A percentile compares a stretch with the other conserved stretches of the same genome.
Evolutionary conservation across 2,113 vertebrate species (phyloP).

Genomic region (Eudyptes chrysolophus): DNA sequence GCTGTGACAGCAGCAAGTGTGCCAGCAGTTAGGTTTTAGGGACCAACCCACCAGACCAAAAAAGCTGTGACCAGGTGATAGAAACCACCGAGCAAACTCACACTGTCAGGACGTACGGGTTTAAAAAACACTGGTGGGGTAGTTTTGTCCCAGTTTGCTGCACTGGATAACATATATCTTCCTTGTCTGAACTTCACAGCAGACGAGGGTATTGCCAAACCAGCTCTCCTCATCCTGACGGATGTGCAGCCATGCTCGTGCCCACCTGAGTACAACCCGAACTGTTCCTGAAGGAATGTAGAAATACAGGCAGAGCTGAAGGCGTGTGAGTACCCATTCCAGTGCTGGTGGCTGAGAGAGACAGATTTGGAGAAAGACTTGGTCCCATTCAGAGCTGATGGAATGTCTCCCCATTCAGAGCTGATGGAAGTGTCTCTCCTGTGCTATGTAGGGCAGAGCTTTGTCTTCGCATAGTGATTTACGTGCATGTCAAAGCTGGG

Average conservation of each 20-base stretch:
- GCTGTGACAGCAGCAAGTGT: not conserved
- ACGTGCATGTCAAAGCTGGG: not conserved
- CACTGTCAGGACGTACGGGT: fast-evolving
- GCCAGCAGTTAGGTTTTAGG: not conserved
- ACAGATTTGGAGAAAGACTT: not conserved
- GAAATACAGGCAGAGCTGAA: not conserved
- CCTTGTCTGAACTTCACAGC: not conserved
- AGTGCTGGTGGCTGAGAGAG: not conserved
- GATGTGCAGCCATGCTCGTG: not conserved
- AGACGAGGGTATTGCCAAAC: not conserved
- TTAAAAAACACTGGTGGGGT: not conserved
- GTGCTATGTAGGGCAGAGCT: not conserved
- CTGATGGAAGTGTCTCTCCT: not conserved
- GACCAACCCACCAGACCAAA: not conserved
- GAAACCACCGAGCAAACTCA: not conserved
- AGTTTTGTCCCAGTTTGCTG: not conserved
- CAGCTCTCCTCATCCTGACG: not conserved
- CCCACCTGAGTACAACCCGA: not conserved
- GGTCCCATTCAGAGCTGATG: not conserved
- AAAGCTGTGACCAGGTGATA: not conserved
- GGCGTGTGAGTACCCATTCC: fast-evolving
- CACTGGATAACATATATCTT: not conserved
- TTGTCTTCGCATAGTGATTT: not conserved
- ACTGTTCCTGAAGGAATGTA: not conserved
- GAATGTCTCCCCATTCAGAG: not conserved